Evolutionary conservation across 2,888 invertebrate species (phyloP), one percentile per base, ranked within the genome.

Genomic region (Anaspis maculata): DNA sequence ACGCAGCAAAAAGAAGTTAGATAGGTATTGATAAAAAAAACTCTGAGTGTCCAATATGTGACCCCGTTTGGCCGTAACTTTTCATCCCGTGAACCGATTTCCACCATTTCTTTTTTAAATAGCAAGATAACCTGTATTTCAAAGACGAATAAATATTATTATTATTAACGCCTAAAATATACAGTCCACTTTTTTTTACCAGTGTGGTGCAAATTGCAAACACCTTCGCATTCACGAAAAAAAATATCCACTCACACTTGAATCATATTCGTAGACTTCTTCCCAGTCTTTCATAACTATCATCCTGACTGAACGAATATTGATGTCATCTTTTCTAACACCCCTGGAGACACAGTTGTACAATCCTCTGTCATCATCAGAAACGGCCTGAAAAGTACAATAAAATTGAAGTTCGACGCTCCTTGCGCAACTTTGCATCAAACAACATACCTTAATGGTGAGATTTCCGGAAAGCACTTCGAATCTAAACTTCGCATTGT

Each of bases 401-500:
- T 14, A 30, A 3, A n/a, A n/a, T n/a, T n/a, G n/a, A n/a, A n/a
- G n/a, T n/a, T n/a, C n/a, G n/a, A n/a, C n/a, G n/a, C n/a, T n/a
- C n/a, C n/a, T n/a, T n/a, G n/a, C n/a, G n/a, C n/a, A n/a, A n/a
- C n/a, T n/a, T n/a, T n/a, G n/a, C n/a, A n/a, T n/a, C n/a, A n/a
- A n/a, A n/a, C n/a, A n/a, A n/a, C n/a, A n/a, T 61, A 80, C 81
- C 70, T 72, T 69, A 45, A 81, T 79, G 33, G 68, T 70, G 21
- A 81, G 69, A 49, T 71, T 77, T 46, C 81, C 81, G 27, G 79
- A 76, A 26, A 79, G 63, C 7, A 80, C 77, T 64, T 79, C 77
- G 62, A 78, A 81, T 54, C 76, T 76, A 54, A 76, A 81, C 60
- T 80, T 81, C 27, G 66, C 68, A 59, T 79, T 73, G 53, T 71